phyloP scores from a whole-genome alignment of 2,888 invertebrate species.

The Tenthredo livida region DNA sequence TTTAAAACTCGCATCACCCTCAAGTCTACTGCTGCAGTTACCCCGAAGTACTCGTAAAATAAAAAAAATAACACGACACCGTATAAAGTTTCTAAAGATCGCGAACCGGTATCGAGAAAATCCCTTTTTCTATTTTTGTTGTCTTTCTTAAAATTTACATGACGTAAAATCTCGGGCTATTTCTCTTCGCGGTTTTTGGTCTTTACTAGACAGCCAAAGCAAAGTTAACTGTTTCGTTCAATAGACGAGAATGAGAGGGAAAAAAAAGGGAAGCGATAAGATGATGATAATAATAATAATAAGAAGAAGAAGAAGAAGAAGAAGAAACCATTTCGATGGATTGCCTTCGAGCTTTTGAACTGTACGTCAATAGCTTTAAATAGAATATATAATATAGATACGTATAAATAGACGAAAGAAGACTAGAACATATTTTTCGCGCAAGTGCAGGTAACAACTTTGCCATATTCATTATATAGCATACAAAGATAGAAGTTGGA shows the following conservation, averaged over 20 bases:
- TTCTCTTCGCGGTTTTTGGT: not conserved
- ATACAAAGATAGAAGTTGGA: not conserved
- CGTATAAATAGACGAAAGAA: conserved; percentile 7
- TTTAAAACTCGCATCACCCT: not conserved
- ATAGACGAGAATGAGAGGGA: not conserved
- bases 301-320: not conserved
- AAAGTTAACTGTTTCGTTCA: not conserved
- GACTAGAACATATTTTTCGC: not conserved
- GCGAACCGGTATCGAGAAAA: not conserved
- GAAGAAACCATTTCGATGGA: not conserved
- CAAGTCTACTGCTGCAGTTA: not conserved
- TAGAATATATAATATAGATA: conserved; percentile 1
- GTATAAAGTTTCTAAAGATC: not conserved
- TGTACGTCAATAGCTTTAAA: conserved; percentile 28
- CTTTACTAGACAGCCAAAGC: not conserved
- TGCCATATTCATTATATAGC: not conserved
- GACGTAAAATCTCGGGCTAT: not conserved
- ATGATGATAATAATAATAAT: not conserved
- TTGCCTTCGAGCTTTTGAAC: not conserved
- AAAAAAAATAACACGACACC: not conserved
- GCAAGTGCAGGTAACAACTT: not conserved
- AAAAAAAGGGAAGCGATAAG: not conserved
- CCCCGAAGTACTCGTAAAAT: not conserved
- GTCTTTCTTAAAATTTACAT: not conserved
- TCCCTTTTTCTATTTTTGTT: not conserved